Evolutionary conservation across 2,797 vertebrate genomes (phyloP).

Genomic region (Brachyrhaphis roseni): DNA sequence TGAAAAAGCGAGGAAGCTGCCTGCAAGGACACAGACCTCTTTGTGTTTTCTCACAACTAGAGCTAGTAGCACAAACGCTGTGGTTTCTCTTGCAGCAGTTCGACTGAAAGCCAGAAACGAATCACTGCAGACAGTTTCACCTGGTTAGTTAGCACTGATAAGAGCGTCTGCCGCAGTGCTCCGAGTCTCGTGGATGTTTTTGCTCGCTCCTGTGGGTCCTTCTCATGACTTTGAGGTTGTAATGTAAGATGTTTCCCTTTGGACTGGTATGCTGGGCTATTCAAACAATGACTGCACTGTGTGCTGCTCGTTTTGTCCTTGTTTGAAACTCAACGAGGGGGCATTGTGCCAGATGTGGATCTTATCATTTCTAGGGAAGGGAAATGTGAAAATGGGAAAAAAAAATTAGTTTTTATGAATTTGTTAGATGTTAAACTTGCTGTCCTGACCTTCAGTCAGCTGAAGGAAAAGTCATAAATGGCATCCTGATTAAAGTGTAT

Average conservation of each 20-base stretch:
- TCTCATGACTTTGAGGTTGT: conserved; percentile 2
- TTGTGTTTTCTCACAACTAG: conserved; percentile 25
- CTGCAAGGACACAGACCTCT: conserved; percentile 24
- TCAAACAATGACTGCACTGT: conserved; percentile 17
- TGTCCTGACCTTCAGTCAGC: neutral
- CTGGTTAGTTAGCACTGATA: conserved; percentile 33
- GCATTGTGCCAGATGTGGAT: neutral
- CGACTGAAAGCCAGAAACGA: conserved; percentile 31
- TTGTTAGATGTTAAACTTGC: neutral
- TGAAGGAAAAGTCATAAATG: neutral
- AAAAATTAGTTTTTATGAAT: neutral
- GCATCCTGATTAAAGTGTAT: neutral
- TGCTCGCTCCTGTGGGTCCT: conserved; percentile 13
- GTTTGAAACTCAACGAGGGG: conserved; percentile 17
- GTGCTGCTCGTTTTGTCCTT: conserved; percentile 15
- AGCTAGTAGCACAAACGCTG: conserved; percentile 17
- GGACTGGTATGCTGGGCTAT: neutral
- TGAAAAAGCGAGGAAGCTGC: conserved; percentile 14
- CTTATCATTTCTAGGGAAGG: neutral
- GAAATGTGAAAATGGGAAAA: neutral
- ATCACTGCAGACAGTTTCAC: conserved; percentile 37
- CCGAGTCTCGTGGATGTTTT: conserved; percentile 11
- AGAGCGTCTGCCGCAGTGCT: conserved; percentile 26
- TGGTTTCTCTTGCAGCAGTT: conserved; percentile 8
- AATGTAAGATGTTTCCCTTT: conserved; percentile 25